A percentile compares a stretch with the other conserved stretches of the same genome.
These are phyloP conservation scores for Tetramorium bicarinatum DNA, from an alignment of 2,888 invertebrate genomes.

Conservation along the genomic window DNA sequence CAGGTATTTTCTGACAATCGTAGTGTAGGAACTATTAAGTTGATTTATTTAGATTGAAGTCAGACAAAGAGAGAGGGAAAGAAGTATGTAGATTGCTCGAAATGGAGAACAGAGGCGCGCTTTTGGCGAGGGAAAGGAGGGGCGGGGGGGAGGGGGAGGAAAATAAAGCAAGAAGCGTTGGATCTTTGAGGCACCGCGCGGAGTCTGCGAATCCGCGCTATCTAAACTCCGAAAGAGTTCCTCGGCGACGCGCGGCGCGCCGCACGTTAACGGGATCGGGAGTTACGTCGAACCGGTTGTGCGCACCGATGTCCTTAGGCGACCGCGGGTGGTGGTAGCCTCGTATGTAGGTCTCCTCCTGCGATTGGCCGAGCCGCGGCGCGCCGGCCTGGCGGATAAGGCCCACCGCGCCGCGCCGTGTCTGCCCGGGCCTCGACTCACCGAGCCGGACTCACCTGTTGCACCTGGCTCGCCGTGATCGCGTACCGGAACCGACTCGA, in stretches of 20 bases:
- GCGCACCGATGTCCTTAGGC: slow-evolving; percentile 75
- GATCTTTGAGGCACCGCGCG: slow-evolving; percentile 64
- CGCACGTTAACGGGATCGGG: slow-evolving; percentile 82
- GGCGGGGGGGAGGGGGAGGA: neutral
- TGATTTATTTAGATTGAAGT: slow-evolving; percentile 21
- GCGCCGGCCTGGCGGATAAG: slow-evolving; percentile 70
- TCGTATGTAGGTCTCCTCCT: slow-evolving; percentile 85
- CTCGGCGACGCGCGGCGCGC: slow-evolving; percentile 39
- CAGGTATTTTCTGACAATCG: neutral
- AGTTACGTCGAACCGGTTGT: slow-evolving; percentile 77
- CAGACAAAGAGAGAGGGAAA: neutral
- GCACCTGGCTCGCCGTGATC: slow-evolving; percentile 74
- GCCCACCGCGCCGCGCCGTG: slow-evolving; percentile 66
- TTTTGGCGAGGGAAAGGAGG: neutral
- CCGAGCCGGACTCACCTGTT: slow-evolving; percentile 79
- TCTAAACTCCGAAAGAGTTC: slow-evolving; percentile 66
- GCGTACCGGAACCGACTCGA: slow-evolving; percentile 70
- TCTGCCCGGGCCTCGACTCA: slow-evolving; percentile 53
- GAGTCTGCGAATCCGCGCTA: slow-evolving; percentile 32
- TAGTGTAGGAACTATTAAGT: neutral
- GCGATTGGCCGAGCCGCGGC: slow-evolving; percentile 79
- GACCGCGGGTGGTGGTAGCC: slow-evolving; percentile 71
- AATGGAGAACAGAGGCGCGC: slow-evolving; percentile 5
- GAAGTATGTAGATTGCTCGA: slow-evolving; percentile 8
- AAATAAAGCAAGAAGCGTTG: slow-evolving; percentile 40